A percentile compares a stretch with the other conserved stretches of the same genome.
Conservation (phyloP, 2,113 vertebrate genomes). For the Dromiciops gliroides region DNA sequence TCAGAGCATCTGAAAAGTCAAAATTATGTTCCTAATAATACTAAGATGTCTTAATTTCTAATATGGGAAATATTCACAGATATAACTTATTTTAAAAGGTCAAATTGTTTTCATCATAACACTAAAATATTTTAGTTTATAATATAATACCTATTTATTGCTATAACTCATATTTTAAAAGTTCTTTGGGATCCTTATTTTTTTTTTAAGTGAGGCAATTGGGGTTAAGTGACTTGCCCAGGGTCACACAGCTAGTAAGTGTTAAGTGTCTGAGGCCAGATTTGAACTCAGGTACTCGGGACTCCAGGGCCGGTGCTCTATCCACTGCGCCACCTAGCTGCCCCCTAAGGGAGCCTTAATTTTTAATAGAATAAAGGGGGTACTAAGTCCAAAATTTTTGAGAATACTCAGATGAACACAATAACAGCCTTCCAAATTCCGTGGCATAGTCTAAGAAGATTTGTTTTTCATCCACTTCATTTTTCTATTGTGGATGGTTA, state of each 20-base stretch:
- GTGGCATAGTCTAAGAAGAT: background rate
- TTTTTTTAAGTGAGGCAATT: too few species aligned
- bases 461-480: background rate
- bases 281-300: too few species aligned
- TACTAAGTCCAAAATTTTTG: background rate
- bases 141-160: too few species aligned
- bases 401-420: background rate
- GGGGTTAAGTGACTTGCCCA: too few species aligned
- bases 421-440: background rate
- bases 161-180: background rate
- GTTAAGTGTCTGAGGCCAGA: too few species aligned
- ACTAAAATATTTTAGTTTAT: too few species aligned
- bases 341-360: too few species aligned
- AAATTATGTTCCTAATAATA: background rate
- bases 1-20: background rate
- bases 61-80: background rate
- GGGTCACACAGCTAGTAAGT: too few species aligned
- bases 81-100: background rate
- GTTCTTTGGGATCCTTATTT: background rate
- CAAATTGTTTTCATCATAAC: too few species aligned
- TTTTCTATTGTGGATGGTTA: background rate
- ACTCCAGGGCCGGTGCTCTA: too few species aligned
- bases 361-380: background rate
- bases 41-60: background rate
- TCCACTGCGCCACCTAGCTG: too few species aligned